These are phyloP conservation scores for Lontra canadensis DNA, from an alignment of 2,113 vertebrate species.

Conservation along the genomic window DNA sequence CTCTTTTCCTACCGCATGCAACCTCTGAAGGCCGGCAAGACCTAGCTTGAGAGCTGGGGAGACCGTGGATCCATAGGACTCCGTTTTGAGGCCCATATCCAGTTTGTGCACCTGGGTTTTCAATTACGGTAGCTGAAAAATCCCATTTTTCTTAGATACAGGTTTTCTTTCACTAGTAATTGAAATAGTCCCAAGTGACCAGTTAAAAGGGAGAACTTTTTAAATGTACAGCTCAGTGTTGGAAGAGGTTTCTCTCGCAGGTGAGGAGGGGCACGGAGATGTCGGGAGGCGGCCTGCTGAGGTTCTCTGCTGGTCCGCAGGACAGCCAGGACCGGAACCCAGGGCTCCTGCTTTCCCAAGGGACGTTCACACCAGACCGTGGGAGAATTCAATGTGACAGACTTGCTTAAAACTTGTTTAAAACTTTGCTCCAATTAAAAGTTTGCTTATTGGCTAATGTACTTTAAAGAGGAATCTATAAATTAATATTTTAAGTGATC, in stretches of 20 bases:
- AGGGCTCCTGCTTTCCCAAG: not conserved
- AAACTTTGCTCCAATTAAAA: not conserved
- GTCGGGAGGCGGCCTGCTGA: not conserved
- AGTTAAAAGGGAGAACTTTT: not conserved
- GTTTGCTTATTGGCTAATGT: not conserved
- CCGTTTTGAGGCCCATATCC: not conserved
- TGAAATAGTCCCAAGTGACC: not conserved
- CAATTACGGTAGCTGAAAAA: not conserved
- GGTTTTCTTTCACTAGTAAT: conserved; percentile 9
- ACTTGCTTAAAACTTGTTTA: conserved; percentile 27
- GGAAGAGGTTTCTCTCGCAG: not conserved
- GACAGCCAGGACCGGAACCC: not conserved
- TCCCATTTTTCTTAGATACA: not conserved
- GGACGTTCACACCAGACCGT: not conserved
- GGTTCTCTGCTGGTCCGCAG: not conserved
- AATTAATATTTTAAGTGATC: conserved; percentile 22
- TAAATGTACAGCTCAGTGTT: not conserved
- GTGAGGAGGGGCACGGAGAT: rapidly evolving
- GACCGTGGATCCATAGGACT: not conserved
- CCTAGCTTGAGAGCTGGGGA: not conserved
- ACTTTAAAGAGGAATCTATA: not conserved
- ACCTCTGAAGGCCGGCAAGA: not conserved
- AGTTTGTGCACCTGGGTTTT: not conserved
- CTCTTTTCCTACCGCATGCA: rapidly evolving
- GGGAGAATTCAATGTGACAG: not conserved